Evolutionary conservation across 2,888 invertebrate species (phyloP).

Genomic region (Pogonocherus hispidulus): DNA sequence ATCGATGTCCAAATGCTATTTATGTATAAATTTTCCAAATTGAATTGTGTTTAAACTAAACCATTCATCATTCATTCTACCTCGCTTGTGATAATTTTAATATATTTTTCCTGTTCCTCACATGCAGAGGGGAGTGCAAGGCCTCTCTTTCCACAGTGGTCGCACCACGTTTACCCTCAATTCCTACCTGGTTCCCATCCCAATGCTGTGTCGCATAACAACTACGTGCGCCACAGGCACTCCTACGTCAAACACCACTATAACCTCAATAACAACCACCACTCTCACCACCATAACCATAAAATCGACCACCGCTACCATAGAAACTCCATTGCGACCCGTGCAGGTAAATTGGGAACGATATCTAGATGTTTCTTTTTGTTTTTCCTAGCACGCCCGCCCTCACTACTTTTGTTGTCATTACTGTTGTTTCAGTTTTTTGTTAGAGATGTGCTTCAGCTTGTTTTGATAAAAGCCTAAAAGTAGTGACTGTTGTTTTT

Average conservation of each 20-base stretch:
- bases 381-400: constrained; percentile 27
- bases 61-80: constrained; percentile 12
- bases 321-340: constrained; percentile 74
- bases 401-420: constrained; percentile 19
- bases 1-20: no score
- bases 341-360: constrained; percentile 70
- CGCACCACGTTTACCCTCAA: constrained; percentile 94
- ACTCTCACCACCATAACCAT: constrained; percentile 75
- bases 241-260: constrained; percentile 72
- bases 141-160: constrained; percentile 94
- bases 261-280: constrained; percentile 75
- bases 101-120: constrained; percentile 47
- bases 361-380: background rate
- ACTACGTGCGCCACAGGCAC: constrained; percentile 65
- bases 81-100: constrained; percentile 19
- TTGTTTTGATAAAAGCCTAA: background rate
- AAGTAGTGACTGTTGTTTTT: background rate
- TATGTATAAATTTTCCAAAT: no score
- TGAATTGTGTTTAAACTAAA: background rate
- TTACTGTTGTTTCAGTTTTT: constrained; percentile 28
- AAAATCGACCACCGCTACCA: constrained; percentile 74
- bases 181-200: constrained; percentile 93
- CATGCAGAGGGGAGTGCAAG: constrained; percentile 74
- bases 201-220: constrained; percentile 74
- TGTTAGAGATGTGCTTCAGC: background rate